Evolutionary conservation across 1,140 invertebrate genomes (phyloP), one percentile per base, ranked within the genome.

Genomic region (Helicoverpa zea): DNA sequence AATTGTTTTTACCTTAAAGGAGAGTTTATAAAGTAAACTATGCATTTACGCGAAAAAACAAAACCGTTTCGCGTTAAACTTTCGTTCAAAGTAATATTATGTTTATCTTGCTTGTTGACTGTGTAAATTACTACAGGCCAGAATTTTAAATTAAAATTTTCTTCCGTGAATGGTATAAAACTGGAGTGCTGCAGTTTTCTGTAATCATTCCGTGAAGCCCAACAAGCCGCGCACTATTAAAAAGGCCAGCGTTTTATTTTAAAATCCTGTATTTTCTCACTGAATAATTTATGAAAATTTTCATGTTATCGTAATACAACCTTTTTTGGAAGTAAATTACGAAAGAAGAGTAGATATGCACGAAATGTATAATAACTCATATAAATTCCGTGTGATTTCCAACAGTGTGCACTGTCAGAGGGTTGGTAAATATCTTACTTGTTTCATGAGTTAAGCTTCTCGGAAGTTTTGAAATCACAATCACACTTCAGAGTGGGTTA

Each of bases 121-220:
- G 70, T 51, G 51, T 58, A 73, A 73, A 73, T 73, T 73, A 80
- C 56, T 61, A 61, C 3, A 63, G 66, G 23, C 18, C 43, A 23
- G 43, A 80, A 59, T 73, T 80, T 73, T 80, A 81, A 81, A 81
- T 77, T 81, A 72, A 82, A 82, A 66, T 78, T 74, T 79, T 82
- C 70, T 66, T 73, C 54, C 68, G 66, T 74, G 75, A 56, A 73
- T 78, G 18, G 14, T 43, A 73, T 82, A 74, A 82, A 78, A 54
- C 29, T 72, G 30, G 72, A 82, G 81, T 79, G 76, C 81, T 79
- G 76, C 81, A 82, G 76, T 82, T 82, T 74, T 49, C 56, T 79
- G 81, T 82, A 81, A 81, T 81, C 80, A 81, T 73, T 80, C 68
- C 58, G 56, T 18, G 58, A 68, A 72, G 68, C 78, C 70, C 78